Evolutionary conservation across 1,140 invertebrate genomes (phyloP).

Genomic region (Drosophila seguyi): DNA sequence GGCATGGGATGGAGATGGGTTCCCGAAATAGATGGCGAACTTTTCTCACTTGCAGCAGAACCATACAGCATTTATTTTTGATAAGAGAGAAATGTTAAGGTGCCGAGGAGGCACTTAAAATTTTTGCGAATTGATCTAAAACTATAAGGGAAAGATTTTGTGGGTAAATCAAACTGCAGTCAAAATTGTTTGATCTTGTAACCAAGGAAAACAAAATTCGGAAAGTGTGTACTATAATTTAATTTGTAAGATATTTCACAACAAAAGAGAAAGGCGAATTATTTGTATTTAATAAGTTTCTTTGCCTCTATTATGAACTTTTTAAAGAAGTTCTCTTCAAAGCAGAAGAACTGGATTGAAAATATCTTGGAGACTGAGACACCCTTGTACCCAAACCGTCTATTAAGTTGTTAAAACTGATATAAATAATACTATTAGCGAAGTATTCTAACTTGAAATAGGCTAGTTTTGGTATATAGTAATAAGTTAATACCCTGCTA

Average conservation of each 20-base stretch:
- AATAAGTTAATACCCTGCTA: not conserved
- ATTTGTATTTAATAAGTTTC: not conserved
- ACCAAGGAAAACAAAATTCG: not conserved
- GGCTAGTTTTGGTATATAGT: no score
- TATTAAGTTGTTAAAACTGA: no score
- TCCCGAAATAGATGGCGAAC: conserved; percentile 40
- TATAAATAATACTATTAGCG: no score
- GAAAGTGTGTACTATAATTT: not conserved
- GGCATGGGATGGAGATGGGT: no score
- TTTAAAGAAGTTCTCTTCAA: no score
- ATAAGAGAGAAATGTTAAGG: conserved; percentile 2
- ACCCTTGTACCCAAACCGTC: no score
- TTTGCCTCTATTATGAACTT: not conserved
- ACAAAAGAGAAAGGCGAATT: not conserved
- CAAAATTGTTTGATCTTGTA: not conserved
- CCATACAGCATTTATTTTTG: not conserved
- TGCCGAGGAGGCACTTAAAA: not conserved
- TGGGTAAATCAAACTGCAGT: not conserved
- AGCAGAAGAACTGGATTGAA: no score
- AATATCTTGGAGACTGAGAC: no score
- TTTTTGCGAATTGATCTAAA: not conserved
- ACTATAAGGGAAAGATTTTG: not conserved
- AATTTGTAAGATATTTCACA: not conserved
- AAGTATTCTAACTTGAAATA: no score
- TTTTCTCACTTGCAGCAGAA: conserved; percentile 31